Base-by-base conservation (phyloP, 1,140 invertebrate species). In the Heterodera carotae region DNA sequence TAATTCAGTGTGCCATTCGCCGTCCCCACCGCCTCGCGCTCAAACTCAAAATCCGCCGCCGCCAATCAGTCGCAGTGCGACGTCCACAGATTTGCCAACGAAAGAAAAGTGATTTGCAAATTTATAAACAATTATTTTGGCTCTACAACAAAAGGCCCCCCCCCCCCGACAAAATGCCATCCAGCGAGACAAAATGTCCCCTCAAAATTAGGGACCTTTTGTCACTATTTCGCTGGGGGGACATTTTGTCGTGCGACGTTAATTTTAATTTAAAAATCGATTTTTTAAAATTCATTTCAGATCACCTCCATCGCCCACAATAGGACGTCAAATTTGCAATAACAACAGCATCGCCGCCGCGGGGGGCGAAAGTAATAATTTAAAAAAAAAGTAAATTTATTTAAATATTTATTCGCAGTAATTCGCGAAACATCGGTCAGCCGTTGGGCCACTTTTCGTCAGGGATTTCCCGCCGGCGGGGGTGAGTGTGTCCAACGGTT, bases 1-100 rank as follows among this genome's bases (percentile, higher is more conserved):
- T 10, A 43, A 10, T 66, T 66, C 62, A 66, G 62, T 34, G 27
- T 29, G 12, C 4, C 62, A 31, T 34, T 34, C 62, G 62, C 62
- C 33, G 29, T 66, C 62, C 62, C 29, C 62, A 22, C 48, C 48
- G 48, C 48, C 48, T 15, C 48, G 48, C 15, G 15, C 48, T 5
- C 48, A 15, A 56, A 68, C 5, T 68, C 25, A 60, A 12, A 72
- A 53, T 43, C 33, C 76, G n/a, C 36, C 59, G 12, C 33, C 76
- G 25, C 43, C 68, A 31, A 27, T 59, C 10, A 8, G 67, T 31
- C 48, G 62, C 33, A 79, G 71, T 10, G 60, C 72, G 48, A 70
- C 39, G 48, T 4, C 48, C 48, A 56, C 48, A 1, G 48, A 56
- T 56, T 56, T 56, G 48, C 15, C 48, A 22, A 0, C 48, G 15